Evolutionary conservation across 2,797 vertebrate species (phyloP).

Genomic region (Pseudochaenichthys georgianus): DNA sequence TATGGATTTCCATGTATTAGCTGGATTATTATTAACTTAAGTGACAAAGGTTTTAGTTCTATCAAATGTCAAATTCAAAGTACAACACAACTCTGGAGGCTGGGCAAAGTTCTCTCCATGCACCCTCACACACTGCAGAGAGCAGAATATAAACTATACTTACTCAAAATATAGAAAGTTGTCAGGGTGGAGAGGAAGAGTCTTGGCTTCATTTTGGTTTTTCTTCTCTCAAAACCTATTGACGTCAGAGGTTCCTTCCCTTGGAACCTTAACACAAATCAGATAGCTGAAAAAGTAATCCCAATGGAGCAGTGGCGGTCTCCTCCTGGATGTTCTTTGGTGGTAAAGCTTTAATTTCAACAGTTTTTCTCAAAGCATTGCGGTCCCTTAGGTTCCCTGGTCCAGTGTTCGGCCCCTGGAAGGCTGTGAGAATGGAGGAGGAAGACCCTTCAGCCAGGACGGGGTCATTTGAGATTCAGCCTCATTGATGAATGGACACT

Average conservation of each 20-base stretch:
- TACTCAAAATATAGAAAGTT: slow-evolving; percentile 74
- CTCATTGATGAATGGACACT: slow-evolving; percentile 77
- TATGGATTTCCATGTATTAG: not conserved
- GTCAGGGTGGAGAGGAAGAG: slow-evolving; percentile 65
- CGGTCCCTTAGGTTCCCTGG: slow-evolving; percentile 22
- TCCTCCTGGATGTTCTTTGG: slow-evolving; percentile 52
- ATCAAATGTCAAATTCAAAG: slow-evolving; percentile 22
- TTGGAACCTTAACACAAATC: slow-evolving; percentile 9
- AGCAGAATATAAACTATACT: slow-evolving; percentile 62
- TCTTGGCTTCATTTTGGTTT: slow-evolving; percentile 70
- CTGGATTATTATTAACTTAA: too few species aligned
- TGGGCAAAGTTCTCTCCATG: slow-evolving; percentile 7
- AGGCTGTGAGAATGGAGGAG: slow-evolving; percentile 54
- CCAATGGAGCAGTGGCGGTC: slow-evolving; percentile 8
- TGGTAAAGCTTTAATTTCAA: slow-evolving; percentile 29
- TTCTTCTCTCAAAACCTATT: slow-evolving; percentile 32
- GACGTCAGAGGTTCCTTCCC: slow-evolving; percentile 41
- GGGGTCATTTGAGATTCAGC: slow-evolving; percentile 77
- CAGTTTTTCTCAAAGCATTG: slow-evolving; percentile 53
- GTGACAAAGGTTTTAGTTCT: not conserved
- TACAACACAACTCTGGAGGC: not conserved
- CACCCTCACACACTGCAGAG: not conserved
- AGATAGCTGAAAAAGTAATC: slow-evolving; percentile 49
- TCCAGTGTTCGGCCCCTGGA: slow-evolving; percentile 40
- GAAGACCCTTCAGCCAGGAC: slow-evolving; percentile 46